Evolutionary conservation across 2,888 invertebrate species (phyloP).

Genomic region (Disparrhopalites patrizii): DNA sequence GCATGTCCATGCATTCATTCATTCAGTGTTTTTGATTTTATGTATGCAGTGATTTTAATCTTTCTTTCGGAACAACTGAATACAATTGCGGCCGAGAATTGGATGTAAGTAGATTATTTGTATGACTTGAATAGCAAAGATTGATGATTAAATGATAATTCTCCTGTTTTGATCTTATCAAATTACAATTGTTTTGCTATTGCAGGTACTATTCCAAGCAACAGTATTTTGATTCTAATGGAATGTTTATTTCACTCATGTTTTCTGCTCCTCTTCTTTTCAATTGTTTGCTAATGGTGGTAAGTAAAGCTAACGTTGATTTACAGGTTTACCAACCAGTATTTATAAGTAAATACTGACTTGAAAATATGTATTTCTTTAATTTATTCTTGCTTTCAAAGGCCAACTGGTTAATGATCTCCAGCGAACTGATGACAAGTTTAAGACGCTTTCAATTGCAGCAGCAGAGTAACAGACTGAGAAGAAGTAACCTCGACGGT

Average conservation of each 20-base stretch:
- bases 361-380: background rate
- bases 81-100: slow-evolving; percentile 79
- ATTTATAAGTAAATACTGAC: background rate
- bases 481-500: background rate
- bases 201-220: slow-evolving; percentile 75
- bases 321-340: background rate
- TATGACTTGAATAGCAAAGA: background rate
- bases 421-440: slow-evolving; percentile 80
- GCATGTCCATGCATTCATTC: too few species aligned
- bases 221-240: slow-evolving; percentile 91
- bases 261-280: slow-evolving; percentile 89
- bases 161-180: background rate
- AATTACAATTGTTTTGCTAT: slow-evolving; percentile 19
- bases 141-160: background rate
- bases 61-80: slow-evolving; percentile 89
- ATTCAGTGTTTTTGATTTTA: slow-evolving; percentile 46
- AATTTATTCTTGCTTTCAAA: background rate
- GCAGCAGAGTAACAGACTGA: background rate
- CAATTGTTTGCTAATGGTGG: slow-evolving; percentile 90
- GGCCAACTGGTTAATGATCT: slow-evolving; percentile 77
- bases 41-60: slow-evolving; percentile 69
- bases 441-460: slow-evolving; percentile 72
- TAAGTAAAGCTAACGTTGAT: too few species aligned
- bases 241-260: slow-evolving; percentile 86
- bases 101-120: slow-evolving; percentile 58